These are phyloP conservation scores for Saguinus midas DNA, from an alignment of 2,113 vertebrate genomes.

Conservation along the genomic window DNA sequence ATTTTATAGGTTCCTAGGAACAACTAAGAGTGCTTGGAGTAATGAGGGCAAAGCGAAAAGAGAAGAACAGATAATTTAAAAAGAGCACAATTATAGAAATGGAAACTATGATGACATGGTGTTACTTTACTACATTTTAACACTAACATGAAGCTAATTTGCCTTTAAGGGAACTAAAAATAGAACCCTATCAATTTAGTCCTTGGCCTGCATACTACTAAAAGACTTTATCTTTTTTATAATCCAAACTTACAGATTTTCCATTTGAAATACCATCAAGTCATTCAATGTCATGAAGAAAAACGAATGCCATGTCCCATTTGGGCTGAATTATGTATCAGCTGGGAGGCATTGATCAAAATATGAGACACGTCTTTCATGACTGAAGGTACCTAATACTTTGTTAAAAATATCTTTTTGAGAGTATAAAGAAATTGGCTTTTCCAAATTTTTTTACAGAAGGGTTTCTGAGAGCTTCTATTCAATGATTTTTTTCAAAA, in stretches of 20 bases:
- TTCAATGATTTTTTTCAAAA: constrained; percentile 39
- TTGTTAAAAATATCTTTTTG: constrained; percentile 67
- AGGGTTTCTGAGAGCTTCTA: constrained; percentile 40
- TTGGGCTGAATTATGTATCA: constrained; percentile 72
- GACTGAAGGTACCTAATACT: constrained; percentile 63
- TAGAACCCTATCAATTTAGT: constrained; percentile 49
- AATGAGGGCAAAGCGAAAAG: constrained; percentile 35
- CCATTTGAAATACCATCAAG: constrained; percentile 74
- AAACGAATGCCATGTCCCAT: constrained; percentile 63
- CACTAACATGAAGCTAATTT: constrained; percentile 48
- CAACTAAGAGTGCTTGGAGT: constrained; percentile 26
- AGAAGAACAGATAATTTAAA: constrained; percentile 5
- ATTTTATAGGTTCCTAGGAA: constrained; percentile 67
- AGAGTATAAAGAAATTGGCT: constrained; percentile 19
- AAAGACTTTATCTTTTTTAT: constrained; percentile 70
- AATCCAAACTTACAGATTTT: constrained; percentile 63
- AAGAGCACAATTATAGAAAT: constrained; percentile 28
- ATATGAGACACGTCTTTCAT: constrained; percentile 64
- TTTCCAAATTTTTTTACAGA: constrained; percentile 63
- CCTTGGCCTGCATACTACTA: constrained; percentile 58
- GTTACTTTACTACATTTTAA: constrained; percentile 60
- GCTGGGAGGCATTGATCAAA: constrained; percentile 56
- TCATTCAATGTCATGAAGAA: constrained; percentile 69
- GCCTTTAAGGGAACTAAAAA: constrained; percentile 65
- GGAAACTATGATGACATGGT: constrained; percentile 55